Percentiles rank a stretch among this genome's conserved stretches.
Evolutionary conservation across 2,888 invertebrate species (phyloP).

Genomic region (Nephrotoma guestfalica): DNA sequence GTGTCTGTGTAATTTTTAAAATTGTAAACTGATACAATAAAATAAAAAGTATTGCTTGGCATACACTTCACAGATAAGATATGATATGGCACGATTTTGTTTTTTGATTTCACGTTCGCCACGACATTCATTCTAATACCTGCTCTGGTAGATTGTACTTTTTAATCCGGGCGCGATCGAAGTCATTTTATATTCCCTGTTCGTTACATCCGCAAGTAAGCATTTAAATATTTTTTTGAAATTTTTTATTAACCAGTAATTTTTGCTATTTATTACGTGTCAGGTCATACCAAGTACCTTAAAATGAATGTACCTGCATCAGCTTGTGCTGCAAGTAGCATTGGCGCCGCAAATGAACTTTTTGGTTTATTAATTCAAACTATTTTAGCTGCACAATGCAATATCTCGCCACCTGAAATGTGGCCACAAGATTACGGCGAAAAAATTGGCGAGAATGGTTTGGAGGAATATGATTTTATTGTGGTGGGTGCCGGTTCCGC

Average conservation of each 20-base stretch:
- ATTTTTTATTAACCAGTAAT: not conserved
- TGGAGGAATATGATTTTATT: conserved; percentile 29
- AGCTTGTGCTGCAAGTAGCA: conserved; percentile 17
- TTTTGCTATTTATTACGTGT: not conserved
- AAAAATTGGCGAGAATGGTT: conserved; percentile 10
- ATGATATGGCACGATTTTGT: not conserved
- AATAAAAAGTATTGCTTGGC: not conserved
- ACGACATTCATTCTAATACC: not conserved
- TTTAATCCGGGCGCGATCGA: not conserved
- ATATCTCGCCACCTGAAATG: conserved; percentile 32
- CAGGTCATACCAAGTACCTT: not conserved
- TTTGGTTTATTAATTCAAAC: conserved; percentile 42
- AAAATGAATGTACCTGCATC: not conserved
- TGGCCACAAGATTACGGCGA: conserved; percentile 39
- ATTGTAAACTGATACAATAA: not conserved
- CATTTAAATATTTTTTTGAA: not conserved
- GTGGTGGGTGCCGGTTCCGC: conserved; percentile 37
- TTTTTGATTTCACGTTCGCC: not conserved
- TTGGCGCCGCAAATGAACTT: conserved; percentile 26
- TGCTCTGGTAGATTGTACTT: not conserved
- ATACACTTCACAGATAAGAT: not conserved
- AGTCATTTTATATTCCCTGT: not conserved
- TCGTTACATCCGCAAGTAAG: not conserved
- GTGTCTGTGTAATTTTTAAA: not conserved
- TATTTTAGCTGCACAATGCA: conserved; percentile 43